Evolutionary conservation across 2,797 vertebrate species (phyloP).

Genomic region (Potorous gilbertii): DNA sequence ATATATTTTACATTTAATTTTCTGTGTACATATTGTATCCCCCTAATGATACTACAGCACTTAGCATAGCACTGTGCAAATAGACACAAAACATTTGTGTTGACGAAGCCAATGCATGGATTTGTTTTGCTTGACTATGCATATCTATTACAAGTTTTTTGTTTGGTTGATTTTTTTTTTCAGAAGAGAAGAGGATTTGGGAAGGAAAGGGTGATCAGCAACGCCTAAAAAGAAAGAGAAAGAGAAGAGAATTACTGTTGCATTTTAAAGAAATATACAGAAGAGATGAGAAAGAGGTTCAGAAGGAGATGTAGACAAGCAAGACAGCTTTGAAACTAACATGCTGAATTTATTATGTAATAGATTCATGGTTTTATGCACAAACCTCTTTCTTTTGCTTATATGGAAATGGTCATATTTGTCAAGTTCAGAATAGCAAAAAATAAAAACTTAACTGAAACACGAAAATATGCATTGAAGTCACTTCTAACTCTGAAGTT

Average conservation of each 20-base stretch:
- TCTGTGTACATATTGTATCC: background rate
- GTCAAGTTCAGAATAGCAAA: background rate
- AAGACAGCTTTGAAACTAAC: background rate
- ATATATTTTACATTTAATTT: background rate
- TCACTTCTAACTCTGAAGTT: background rate
- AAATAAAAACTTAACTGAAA: background rate
- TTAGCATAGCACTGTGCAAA: background rate
- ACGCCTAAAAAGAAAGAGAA: background rate
- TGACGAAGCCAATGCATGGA: background rate
- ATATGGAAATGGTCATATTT: background rate
- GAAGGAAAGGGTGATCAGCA: background rate
- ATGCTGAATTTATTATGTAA: background rate
- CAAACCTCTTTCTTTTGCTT: background rate
- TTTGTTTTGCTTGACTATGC: background rate
- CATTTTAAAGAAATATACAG: background rate
- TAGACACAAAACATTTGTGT: background rate
- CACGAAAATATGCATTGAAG: background rate
- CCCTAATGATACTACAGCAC: background rate
- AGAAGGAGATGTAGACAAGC: background rate
- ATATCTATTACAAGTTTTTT: slow-evolving; percentile 2
- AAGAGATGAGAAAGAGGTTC: background rate
- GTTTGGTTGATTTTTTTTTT: background rate
- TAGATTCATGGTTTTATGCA: background rate
- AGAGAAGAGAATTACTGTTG: background rate
- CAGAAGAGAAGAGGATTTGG: background rate